Conservation (phyloP, 2,888 invertebrate species). For the Agrotis segetum region DNA sequence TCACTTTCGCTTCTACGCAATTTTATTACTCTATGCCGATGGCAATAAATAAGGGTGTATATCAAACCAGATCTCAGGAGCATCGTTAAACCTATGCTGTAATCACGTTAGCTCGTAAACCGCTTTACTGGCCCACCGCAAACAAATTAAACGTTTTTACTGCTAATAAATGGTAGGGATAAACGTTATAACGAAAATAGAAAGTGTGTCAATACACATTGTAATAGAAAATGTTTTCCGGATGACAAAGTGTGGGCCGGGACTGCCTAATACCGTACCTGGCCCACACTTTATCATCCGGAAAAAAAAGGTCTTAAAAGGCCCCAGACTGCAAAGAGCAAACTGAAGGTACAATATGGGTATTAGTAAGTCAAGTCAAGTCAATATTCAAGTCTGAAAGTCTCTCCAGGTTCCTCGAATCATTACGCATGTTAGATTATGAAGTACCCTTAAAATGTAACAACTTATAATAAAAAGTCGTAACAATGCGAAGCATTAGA, state of each 20-base stretch:
- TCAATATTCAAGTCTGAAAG: too few species aligned
- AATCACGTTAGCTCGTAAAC: constrained; percentile 82
- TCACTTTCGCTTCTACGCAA: constrained; percentile 19
- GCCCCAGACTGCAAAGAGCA: too few species aligned
- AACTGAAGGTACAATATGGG: too few species aligned
- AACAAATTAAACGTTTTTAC: constrained; percentile 82
- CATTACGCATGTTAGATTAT: too few species aligned
- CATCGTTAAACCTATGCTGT: constrained; percentile 78
- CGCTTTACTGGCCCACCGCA: constrained; percentile 79
- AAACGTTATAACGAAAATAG: constrained; percentile 69
- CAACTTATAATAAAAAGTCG: too few species aligned
- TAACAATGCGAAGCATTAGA: too few species aligned
- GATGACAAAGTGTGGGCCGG: neutral
- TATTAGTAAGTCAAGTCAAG: too few species aligned
- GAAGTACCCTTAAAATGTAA: too few species aligned
- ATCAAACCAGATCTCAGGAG: constrained; percentile 78
- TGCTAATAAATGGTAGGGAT: constrained; percentile 77
- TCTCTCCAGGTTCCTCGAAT: too few species aligned
- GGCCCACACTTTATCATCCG: too few species aligned
- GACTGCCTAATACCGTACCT: too few species aligned
- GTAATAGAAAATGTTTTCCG: constrained; percentile 27
- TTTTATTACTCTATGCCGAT: constrained; percentile 40
- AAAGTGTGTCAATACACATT: constrained; percentile 59
- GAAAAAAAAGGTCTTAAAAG: too few species aligned
- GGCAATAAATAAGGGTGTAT: constrained; percentile 62